Percentiles rank a stretch among this genome's conserved stretches.
phyloP scores from a whole-genome alignment of 2,888 invertebrate species.

The Agrotis clavis region DNA sequence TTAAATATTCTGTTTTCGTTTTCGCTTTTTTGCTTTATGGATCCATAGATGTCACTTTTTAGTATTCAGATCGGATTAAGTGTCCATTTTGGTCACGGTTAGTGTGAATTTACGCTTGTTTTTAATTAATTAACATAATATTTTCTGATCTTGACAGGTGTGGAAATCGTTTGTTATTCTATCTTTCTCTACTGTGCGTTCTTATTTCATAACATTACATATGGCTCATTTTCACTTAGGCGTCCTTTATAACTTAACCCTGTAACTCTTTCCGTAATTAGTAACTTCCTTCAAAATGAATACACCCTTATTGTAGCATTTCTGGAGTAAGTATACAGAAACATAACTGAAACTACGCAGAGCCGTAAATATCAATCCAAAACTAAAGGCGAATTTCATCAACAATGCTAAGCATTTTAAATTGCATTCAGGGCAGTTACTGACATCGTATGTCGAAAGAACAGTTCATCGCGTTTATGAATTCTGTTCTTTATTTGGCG shows the following conservation, averaged over 20 bases:
- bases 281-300: background rate
- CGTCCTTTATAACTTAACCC: background rate
- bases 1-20: constrained; percentile 45
- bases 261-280: too few species aligned
- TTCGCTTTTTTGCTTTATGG: constrained; percentile 35
- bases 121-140: constrained; percentile 24
- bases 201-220: background rate
- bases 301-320: background rate
- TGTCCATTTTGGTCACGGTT: constrained; percentile 10
- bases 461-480: too few species aligned
- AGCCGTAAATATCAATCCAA: background rate
- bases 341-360: background rate
- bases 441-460: too few species aligned
- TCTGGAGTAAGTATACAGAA: background rate
- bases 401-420: too few species aligned
- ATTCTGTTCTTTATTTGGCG: too few species aligned
- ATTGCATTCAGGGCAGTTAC: too few species aligned
- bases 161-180: constrained; percentile 7
- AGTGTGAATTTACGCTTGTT: constrained; percentile 7
- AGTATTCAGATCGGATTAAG: constrained; percentile 11
- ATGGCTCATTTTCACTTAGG: background rate
- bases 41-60: constrained; percentile 15
- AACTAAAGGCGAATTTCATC: background rate
- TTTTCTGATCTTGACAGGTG: constrained; percentile 15
- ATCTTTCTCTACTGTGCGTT: background rate